Evolutionary conservation across 2,113 vertebrate species (phyloP).

Genomic region (Cynoglossus semilaevis): DNA sequence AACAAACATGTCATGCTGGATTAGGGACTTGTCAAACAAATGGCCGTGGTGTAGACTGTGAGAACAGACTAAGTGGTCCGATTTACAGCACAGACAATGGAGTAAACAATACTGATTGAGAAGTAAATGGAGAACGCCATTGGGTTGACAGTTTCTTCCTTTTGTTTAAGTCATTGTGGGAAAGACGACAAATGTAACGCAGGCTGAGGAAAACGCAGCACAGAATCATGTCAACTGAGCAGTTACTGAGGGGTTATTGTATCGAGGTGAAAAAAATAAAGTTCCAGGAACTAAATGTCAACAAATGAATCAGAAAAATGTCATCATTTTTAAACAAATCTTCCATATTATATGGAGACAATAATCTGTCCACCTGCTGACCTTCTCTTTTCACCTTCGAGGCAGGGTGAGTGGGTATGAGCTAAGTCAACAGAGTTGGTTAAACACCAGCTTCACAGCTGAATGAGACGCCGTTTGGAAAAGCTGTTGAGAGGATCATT

Average conservation of each 20-base stretch:
- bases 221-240: too few species aligned
- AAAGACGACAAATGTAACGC: not conserved
- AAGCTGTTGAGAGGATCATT: constrained; percentile 55
- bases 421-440: constrained; percentile 54
- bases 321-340: not conserved
- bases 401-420: constrained; percentile 32
- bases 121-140: constrained; percentile 28
- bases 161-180: constrained; percentile 1
- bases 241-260: too few species aligned
- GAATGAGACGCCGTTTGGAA: constrained; percentile 53
- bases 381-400: constrained; percentile 29
- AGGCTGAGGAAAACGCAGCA: too few species aligned
- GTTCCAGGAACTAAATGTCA: not conserved
- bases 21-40: constrained; percentile 46
- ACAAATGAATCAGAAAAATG: not conserved
- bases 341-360: constrained; percentile 1
- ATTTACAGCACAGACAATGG: constrained; percentile 48
- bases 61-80: constrained; percentile 35
- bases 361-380: constrained; percentile 31
- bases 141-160: not conserved
- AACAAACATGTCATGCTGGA: constrained; percentile 65
- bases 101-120: constrained; percentile 59
- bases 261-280: too few species aligned
- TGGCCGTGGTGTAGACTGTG: constrained; percentile 11
- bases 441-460: constrained; percentile 26